Percentiles rank a stretch among this genome's conserved stretches.
Evolutionary conservation across 2,888 invertebrate genomes (phyloP).

Genomic region (Omphaloscelis lunosa): DNA sequence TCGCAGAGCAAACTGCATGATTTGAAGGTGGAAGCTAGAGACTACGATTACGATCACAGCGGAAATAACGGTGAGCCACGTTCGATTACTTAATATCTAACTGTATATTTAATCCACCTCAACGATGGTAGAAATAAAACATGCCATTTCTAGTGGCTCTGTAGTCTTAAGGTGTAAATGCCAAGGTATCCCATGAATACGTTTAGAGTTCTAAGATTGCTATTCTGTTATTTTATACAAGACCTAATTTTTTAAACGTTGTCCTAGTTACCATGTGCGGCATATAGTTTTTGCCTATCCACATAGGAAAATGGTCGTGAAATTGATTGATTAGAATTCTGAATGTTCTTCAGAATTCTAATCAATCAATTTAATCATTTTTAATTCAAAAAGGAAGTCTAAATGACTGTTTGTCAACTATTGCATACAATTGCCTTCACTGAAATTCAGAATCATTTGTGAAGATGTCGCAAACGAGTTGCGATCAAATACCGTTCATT

Average conservation of each 20-base stretch:
- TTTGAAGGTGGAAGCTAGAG: slow-evolving; percentile 81
- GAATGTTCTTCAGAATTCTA: too few species aligned
- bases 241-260: not conserved
- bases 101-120: not conserved
- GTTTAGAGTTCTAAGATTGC: not conserved
- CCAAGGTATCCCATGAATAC: not conserved
- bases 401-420: not conserved
- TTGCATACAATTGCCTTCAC: not conserved
- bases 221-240: not conserved
- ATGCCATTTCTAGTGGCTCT: not conserved
- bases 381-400: not conserved
- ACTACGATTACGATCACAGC: slow-evolving; percentile 83
- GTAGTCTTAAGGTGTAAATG: not conserved
- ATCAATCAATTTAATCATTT: too few species aligned
- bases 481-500: slow-evolving; percentile 11
- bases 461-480: slow-evolving; percentile 23
- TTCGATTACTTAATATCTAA: slow-evolving; percentile 27
- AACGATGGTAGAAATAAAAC: not conserved
- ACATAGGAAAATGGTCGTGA: too few species aligned
- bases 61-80: slow-evolving; percentile 82
- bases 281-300: not conserved
- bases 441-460: not conserved
- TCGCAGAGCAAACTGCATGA: slow-evolving; percentile 87
- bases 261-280: not conserved
- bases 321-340: too few species aligned